Conservation (phyloP, 2,888 invertebrate species). For the Metalampra italica region DNA sequence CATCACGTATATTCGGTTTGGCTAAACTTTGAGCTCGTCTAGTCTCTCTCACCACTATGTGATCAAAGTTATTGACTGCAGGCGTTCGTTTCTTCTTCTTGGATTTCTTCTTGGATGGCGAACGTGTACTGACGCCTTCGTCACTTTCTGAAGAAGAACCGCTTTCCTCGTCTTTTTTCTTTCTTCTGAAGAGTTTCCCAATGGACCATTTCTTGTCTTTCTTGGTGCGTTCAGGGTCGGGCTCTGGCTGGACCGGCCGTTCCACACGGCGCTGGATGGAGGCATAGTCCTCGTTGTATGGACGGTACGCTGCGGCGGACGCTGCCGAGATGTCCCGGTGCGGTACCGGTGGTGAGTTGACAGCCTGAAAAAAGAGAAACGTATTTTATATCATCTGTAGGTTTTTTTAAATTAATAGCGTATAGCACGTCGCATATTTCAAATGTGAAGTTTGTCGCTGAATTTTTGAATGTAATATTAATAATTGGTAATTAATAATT, state of each 20-base stretch:
- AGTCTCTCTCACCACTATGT: slow-evolving; percentile 79
- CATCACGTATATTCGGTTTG: slow-evolving; percentile 53
- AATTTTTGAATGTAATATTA: no score
- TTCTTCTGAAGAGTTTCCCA: slow-evolving; percentile 86
- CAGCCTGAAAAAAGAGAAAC: slow-evolving; percentile 64
- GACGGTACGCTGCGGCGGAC: slow-evolving; percentile 49
- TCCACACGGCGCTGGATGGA: slow-evolving; percentile 56
- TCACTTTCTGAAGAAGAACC: slow-evolving; percentile 76
- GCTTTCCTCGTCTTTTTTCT: slow-evolving; percentile 83
- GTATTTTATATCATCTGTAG: neutral
- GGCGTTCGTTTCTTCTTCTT: slow-evolving; percentile 76
- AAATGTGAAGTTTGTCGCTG: no score
- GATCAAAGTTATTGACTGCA: slow-evolving; percentile 81
- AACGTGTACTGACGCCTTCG: slow-evolving; percentile 61
- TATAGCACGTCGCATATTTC: no score
- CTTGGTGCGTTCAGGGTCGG: slow-evolving; percentile 61
- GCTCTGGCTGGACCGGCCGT: slow-evolving; percentile 46
- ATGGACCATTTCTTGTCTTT: slow-evolving; percentile 89
- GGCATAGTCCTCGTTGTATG: slow-evolving; percentile 64
- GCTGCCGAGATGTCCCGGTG: slow-evolving; percentile 59
- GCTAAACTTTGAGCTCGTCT: slow-evolving; percentile 71
- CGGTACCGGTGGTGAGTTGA: slow-evolving; percentile 69
- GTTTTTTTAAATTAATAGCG: no score
- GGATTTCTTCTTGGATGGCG: slow-evolving; percentile 62
- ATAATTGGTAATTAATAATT: no score